Percentiles rank a stretch among this genome's conserved stretches.
Evolutionary conservation across 2,888 invertebrate genomes (phyloP).

Genomic region (Drosophila austrosaltans): DNA sequence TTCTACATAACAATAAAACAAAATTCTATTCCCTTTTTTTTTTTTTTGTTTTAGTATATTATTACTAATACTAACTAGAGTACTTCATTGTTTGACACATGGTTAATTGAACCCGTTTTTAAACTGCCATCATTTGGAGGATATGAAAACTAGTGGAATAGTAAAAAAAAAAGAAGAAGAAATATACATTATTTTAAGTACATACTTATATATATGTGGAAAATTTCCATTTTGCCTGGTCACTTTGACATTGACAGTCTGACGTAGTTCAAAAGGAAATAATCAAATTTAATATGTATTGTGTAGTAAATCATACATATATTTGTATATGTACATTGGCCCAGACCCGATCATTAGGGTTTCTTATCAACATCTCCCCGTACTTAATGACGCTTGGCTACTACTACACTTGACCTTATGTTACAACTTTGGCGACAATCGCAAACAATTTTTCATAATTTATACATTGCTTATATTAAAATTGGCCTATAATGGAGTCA

Average conservation of each 20-base stretch:
- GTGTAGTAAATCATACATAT: conserved; percentile 9
- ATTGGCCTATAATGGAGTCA: no score
- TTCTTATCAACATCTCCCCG: neutral
- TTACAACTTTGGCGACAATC: neutral
- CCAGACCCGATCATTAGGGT: neutral
- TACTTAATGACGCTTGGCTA: neutral
- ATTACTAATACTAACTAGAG: no score
- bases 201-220: neutral
- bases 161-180: no score
- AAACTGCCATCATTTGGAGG: neutral
- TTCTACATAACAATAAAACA: conserved; percentile 6
- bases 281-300: conserved; percentile 4
- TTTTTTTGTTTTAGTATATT: no score
- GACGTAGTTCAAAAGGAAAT: conserved; percentile 6
- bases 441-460: no score
- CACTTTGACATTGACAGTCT: neutral
- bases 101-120: neutral
- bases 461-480: no score
- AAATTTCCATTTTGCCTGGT: conserved; percentile 4
- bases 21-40: neutral
- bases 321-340: neutral
- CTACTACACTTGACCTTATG: neutral
- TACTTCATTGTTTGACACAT: neutral
- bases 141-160: neutral
- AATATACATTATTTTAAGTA: no score